Conservation (phyloP, 2,797 vertebrate species). For the Coendou prehensilis region DNA sequence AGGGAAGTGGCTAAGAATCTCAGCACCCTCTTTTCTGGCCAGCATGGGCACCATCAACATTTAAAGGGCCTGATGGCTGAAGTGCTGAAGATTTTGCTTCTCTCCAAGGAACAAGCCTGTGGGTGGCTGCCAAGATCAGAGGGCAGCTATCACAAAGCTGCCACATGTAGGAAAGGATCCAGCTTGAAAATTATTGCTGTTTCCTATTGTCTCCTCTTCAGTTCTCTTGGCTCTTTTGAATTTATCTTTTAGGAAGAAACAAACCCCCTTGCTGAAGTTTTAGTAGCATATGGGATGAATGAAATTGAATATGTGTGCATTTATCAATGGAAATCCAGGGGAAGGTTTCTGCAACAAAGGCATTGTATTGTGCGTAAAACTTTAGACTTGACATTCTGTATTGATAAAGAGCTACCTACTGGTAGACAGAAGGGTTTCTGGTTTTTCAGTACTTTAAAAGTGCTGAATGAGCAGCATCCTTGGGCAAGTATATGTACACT, state of each 20-base stretch:
- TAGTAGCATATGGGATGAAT: neutral
- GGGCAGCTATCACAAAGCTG: neutral
- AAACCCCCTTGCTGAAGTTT: neutral
- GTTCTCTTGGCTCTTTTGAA: neutral
- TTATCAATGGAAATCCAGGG: neutral
- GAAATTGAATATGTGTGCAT: neutral
- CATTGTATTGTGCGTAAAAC: too few relatives aligned
- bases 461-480: neutral
- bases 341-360: neutral
- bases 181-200: neutral
- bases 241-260: neutral
- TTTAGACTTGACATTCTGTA: neutral
- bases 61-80: neutral
- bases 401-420: neutral
- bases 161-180: neutral
- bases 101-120: neutral
- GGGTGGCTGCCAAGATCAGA: neutral
- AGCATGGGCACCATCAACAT: neutral
- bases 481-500: neutral
- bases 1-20: neutral
- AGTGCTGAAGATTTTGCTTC: neutral
- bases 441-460: neutral
- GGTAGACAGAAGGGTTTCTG: neutral
- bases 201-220: neutral
- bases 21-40: neutral